These are phyloP conservation scores for Athalia rosae DNA, from an alignment of 2,888 invertebrate species.

Conservation along the genomic window DNA sequence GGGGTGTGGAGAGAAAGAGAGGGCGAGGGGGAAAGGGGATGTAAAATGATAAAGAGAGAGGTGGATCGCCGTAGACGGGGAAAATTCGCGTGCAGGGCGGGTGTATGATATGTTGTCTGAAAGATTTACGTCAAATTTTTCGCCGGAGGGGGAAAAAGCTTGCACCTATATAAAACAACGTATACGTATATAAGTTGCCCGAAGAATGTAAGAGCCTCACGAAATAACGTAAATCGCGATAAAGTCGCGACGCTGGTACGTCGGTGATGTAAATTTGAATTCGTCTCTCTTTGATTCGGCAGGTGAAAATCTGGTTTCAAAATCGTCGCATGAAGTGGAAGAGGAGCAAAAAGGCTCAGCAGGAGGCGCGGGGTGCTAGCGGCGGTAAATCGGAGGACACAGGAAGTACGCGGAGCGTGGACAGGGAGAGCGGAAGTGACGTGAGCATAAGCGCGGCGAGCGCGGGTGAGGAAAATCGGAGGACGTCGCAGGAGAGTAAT, in stretches of 20 bases:
- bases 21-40: constrained; percentile 6
- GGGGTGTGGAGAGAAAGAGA: constrained; percentile 48
- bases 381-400: constrained; percentile 75
- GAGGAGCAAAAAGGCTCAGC: constrained; percentile 95
- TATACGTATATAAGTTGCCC: constrained; percentile 31
- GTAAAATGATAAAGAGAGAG: constrained; percentile 26
- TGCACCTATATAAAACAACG: constrained; percentile 48
- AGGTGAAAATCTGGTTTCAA: constrained; percentile 99
- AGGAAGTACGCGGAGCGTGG: constrained; percentile 56
- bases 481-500: constrained; percentile 60
- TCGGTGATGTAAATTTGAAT: too few species aligned
- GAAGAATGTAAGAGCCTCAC: too few species aligned
- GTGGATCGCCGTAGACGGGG: constrained; percentile 49
- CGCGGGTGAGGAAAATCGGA: constrained; percentile 60
- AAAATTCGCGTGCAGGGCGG: constrained; percentile 46
- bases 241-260: too few species aligned
- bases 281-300: constrained; percentile 55
- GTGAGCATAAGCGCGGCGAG: constrained; percentile 55
- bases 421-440: constrained; percentile 59
- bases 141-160: constrained; percentile 62
- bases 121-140: constrained; percentile 67
- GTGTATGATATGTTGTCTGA: constrained; percentile 68
- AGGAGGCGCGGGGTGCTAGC: constrained; percentile 78
- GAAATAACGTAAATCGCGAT: too few species aligned
- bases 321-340: constrained; percentile 99